These are phyloP conservation scores for Panonychus citri DNA, from an alignment of 1,140 invertebrate species.

Conservation along the genomic window DNA sequence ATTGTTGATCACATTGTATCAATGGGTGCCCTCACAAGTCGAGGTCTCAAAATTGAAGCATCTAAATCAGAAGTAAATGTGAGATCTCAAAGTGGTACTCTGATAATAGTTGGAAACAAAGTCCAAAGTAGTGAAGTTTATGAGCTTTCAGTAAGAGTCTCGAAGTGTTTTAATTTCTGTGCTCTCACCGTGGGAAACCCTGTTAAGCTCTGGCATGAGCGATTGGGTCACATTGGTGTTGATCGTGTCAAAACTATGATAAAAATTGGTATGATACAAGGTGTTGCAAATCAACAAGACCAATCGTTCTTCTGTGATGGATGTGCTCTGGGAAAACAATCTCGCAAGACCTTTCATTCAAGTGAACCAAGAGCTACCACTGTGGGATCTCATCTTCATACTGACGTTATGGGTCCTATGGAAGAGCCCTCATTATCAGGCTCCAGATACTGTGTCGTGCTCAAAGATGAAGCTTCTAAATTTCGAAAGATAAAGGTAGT, in stretches of 20 bases:
- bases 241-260: neutral
- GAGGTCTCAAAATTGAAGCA: neutral
- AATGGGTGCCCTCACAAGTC: neutral
- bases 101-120: neutral
- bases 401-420: slow-evolving; percentile 21
- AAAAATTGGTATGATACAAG: neutral
- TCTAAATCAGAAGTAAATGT: neutral
- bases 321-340: neutral
- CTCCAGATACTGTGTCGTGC: slow-evolving; percentile 19
- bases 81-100: neutral
- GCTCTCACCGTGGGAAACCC: neutral
- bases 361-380: neutral
- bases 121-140: neutral
- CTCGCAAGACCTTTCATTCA: neutral
- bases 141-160: neutral
- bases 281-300: neutral
- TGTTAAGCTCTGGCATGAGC: neutral
- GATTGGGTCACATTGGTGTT: neutral
- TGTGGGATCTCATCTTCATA: slow-evolving; percentile 16
- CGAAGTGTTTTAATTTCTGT: neutral
- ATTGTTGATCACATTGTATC: neutral
- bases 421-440: slow-evolving; percentile 16
- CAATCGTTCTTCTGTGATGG: slow-evolving; percentile 3
- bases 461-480: slow-evolving; percentile 22
- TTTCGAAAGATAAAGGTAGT: slow-evolving; percentile 22